These are phyloP conservation scores for Lacanobia wlatinum DNA, from an alignment of 2,888 invertebrate genomes.

Conservation along the genomic window DNA sequence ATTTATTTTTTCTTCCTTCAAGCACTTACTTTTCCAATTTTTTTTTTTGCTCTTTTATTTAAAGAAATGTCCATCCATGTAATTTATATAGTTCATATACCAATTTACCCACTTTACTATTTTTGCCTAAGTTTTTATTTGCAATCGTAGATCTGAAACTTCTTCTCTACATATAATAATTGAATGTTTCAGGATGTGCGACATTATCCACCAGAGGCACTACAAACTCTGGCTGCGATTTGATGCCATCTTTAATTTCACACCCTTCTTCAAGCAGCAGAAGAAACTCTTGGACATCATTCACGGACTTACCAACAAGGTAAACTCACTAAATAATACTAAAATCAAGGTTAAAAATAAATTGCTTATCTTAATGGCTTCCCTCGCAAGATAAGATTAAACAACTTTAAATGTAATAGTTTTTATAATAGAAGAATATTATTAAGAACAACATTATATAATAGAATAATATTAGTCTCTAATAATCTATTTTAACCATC, in stretches of 20 bases:
- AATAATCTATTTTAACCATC: not conserved
- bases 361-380: not conserved
- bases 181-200: slow-evolving; percentile 92
- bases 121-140: too few species aligned
- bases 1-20: too few species aligned
- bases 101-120: too few species aligned
- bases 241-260: slow-evolving; percentile 93
- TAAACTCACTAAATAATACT: slow-evolving; percentile 67
- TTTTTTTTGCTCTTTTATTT: too few species aligned
- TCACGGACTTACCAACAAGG: slow-evolving; percentile 94
- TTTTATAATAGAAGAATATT: not conserved
- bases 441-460: too few species aligned
- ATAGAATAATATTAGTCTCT: not conserved
- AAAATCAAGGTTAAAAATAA: not conserved
- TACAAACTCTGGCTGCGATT: slow-evolving; percentile 94
- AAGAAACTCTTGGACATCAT: slow-evolving; percentile 92
- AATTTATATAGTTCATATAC: too few species aligned
- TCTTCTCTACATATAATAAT: not conserved
- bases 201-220: slow-evolving; percentile 95
- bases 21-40: too few species aligned
- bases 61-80: too few species aligned
- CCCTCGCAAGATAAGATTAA: not conserved
- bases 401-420: not conserved
- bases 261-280: slow-evolving; percentile 93
- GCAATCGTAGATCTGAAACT: not conserved